Evolutionary conservation across 35 echinoderm and acorn worm genomes (phyloP), one percentile per base, ranked within the genome.

Genomic region (Lytechinus variegatus): DNA sequence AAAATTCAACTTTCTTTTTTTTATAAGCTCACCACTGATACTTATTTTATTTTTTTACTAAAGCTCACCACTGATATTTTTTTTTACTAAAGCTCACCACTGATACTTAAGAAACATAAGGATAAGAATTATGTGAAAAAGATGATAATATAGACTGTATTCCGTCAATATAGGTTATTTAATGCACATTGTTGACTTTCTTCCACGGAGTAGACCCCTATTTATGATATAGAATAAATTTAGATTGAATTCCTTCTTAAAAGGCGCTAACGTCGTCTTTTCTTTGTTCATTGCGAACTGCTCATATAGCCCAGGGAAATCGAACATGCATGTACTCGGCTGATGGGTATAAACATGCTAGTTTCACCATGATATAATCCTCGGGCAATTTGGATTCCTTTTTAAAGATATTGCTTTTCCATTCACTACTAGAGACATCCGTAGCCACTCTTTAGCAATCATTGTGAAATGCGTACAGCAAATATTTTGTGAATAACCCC

Each of bases 401-500:
- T 79, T 79, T 24, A 79, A 19, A 24, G 19, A 79, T 71, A 71
- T 79, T 79, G 66, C 66, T 79, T 79, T 79, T 24, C 66, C 66
- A 79, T 79, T 79, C 66, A 79, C 66, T 16, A 79, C 66, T 21
- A 79, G 57, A 60, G 66, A 79, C 66, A 79, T 79, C 19, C 66
- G 66, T 7, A 79, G 1, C 66, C 66, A 79, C 66, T 79, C 19
- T 79, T 79, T 79, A 79, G 19, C 66, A 79, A 24, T 79, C 66
- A 79, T 79, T 79, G 66, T 24, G 66, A 79, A 79, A 79, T 79
- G 14, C 66, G 66, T 79, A 79, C 66, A 79, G 21, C 66, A 79
- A 79, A 79, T 79, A 79, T 79, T 79, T 79, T 79, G 66, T 79
- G 66, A 79, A 79, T 79, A 79, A 79, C 19, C 66, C 66, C 21